Evolutionary conservation across 2,888 invertebrate genomes (phyloP).

Genomic region (Dryobota labecula): DNA sequence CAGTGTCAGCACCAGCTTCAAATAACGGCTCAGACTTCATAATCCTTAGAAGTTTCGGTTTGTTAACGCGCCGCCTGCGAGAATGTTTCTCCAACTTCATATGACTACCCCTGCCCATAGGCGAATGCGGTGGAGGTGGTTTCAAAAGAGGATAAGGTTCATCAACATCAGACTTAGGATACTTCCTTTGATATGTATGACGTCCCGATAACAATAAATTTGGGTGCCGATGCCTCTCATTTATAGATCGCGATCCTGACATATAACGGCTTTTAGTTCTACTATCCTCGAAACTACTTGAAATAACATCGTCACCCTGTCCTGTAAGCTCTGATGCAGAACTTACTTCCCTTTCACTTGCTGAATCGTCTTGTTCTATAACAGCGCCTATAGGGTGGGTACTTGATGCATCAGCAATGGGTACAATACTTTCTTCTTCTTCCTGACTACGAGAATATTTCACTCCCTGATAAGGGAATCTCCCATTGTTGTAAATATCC

Average conservation of each 20-base stretch:
- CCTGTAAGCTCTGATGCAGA: conserved; percentile 76
- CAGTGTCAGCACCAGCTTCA: conserved; percentile 76
- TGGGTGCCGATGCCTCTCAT: conserved; percentile 79
- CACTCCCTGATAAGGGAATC: conserved; percentile 84
- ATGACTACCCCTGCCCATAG: conserved; percentile 72
- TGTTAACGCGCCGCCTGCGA: conserved; percentile 78
- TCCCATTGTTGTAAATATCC: conserved; percentile 80
- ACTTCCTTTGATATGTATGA: conserved; percentile 78
- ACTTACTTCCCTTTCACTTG: conserved; percentile 75
- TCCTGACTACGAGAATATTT: conserved; percentile 89
- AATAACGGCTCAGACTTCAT: conserved; percentile 83
- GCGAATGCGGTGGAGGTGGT: conserved; percentile 82
- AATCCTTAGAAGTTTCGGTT: conserved; percentile 78
- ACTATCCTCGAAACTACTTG: conserved; percentile 73
- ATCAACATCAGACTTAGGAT: conserved; percentile 78
- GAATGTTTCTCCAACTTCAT: conserved; percentile 76
- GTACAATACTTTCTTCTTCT: conserved; percentile 85
- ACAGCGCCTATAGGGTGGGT: conserved; percentile 88
- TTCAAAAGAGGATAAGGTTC: conserved; percentile 87
- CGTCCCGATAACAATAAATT: conserved; percentile 75
- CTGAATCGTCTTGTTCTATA: conserved; percentile 83
- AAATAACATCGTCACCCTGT: conserved; percentile 73
- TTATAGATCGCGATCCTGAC: conserved; percentile 71
- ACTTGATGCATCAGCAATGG: conserved; percentile 84
- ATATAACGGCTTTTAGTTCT: conserved; percentile 74